Evolutionary conservation across 2,888 invertebrate species (phyloP).

Genomic region (Lordiphosa fenestrarum): DNA sequence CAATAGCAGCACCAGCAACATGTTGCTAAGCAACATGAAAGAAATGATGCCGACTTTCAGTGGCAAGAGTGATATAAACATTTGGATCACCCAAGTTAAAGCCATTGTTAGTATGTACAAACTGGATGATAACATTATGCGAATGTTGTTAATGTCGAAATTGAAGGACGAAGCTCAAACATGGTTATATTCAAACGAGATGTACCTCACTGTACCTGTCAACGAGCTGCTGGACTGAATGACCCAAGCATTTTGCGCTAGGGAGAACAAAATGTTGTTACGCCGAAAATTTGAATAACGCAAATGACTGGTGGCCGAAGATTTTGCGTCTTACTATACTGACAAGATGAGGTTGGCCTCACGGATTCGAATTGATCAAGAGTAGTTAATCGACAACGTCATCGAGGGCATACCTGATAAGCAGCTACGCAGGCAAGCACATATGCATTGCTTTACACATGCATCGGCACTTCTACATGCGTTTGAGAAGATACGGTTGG

Average conservation of each 20-base stretch:
- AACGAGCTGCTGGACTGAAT: not conserved
- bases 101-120: not conserved
- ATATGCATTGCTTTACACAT: slow-evolving; percentile 1
- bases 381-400: not conserved
- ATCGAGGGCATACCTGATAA: slow-evolving; percentile 3
- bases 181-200: not conserved
- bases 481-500: not conserved
- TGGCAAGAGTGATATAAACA: not conserved
- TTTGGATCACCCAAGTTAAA: slow-evolving; percentile 2
- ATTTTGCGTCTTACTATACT: not conserved
- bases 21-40: not conserved
- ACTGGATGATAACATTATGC: not conserved
- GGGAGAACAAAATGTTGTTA: not conserved
- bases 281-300: slow-evolving; percentile 2
- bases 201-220: not conserved
- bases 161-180: not conserved
- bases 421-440: too few species aligned
- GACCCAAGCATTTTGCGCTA: not conserved
- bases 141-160: slow-evolving; percentile 2
- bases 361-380: not conserved
- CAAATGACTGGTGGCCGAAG: not conserved
- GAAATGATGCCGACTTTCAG: slow-evolving; percentile 1
- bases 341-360: not conserved
- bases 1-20: too few species aligned
- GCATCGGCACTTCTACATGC: not conserved